A percentile compares a stretch with the other conserved stretches of the same genome.
Conservation (phyloP, 1,140 invertebrate genomes). For the Drosophila arawakana region DNA sequence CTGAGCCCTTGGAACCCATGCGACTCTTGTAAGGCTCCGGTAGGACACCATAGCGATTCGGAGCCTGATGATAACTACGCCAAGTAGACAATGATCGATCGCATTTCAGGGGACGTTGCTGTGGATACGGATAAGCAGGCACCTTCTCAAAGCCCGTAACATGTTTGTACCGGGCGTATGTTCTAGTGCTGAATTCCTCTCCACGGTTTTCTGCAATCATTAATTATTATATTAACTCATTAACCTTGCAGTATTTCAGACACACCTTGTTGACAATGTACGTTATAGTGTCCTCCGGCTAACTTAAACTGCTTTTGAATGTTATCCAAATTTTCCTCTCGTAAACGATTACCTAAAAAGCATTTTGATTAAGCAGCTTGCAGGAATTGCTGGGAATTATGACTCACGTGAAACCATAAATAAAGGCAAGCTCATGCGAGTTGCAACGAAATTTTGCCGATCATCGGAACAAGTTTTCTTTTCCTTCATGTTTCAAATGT, state of each 20-base stretch:
- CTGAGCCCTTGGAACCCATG: constrained; percentile 57
- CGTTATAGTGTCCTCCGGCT: constrained; percentile 64
- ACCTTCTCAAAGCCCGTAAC: constrained; percentile 54
- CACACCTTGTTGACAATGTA: constrained; percentile 47
- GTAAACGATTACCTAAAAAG: constrained; percentile 58
- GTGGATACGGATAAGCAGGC: constrained; percentile 39
- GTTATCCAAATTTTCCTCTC: constrained; percentile 44
- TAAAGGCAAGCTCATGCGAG: constrained; percentile 66
- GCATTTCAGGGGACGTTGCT: constrained; percentile 31
- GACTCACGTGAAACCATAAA: constrained; percentile 68
- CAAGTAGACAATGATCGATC: constrained; percentile 55
- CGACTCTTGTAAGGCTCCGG: constrained; percentile 42
- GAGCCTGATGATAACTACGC: constrained; percentile 60
- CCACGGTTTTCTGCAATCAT: constrained; percentile 46
- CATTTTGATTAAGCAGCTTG: neutral
- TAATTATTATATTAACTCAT: neutral
- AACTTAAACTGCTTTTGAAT: constrained; percentile 57
- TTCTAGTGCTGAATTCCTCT: constrained; percentile 44
- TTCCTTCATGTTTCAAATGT: constrained; percentile 28
- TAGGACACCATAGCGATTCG: constrained; percentile 66
- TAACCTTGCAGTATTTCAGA: too few relatives aligned
- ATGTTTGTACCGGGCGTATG: constrained; percentile 54
- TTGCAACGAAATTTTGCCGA: constrained; percentile 65
- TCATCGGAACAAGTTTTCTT: constrained; percentile 49
- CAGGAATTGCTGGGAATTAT: neutral